Evolutionary conservation across 1,140 invertebrate species (phyloP).

Genomic region (Carcinoscorpius rotundicauda): DNA sequence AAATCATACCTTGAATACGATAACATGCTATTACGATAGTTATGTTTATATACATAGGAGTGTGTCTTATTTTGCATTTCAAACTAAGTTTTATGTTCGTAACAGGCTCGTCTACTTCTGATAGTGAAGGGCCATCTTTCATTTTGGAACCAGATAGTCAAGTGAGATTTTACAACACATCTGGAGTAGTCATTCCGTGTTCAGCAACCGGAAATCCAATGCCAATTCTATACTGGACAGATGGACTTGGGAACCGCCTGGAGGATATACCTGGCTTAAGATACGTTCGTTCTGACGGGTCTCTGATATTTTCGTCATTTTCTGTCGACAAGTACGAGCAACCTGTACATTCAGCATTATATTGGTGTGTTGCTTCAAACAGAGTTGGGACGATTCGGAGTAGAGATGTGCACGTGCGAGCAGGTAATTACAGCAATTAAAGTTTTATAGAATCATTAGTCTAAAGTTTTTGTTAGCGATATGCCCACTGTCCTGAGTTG

Average conservation of each 20-base stretch:
- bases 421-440: slow-evolving; percentile 49
- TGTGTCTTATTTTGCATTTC: no score
- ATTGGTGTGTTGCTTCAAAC: slow-evolving; percentile 82
- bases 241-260: slow-evolving; percentile 44
- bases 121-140: slow-evolving; percentile 60
- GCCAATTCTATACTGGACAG: slow-evolving; percentile 70
- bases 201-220: slow-evolving; percentile 76
- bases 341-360: slow-evolving; percentile 38
- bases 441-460: no score
- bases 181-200: slow-evolving; percentile 82
- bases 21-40: no score
- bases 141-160: slow-evolving; percentile 79
- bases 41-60: no score
- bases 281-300: slow-evolving; percentile 41
- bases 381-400: slow-evolving; percentile 79
- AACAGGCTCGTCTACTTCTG: no score
- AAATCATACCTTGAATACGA: no score
- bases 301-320: slow-evolving; percentile 33
- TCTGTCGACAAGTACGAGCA: slow-evolving; percentile 35
- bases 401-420: slow-evolving; percentile 81
- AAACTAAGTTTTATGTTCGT: no score
- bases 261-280: slow-evolving; percentile 48
- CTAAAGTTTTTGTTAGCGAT: no score
- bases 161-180: slow-evolving; percentile 87
- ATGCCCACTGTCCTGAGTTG: no score